Base-by-base conservation (phyloP, 2,113 vertebrate species). In the Carettochelys insculpta region DNA sequence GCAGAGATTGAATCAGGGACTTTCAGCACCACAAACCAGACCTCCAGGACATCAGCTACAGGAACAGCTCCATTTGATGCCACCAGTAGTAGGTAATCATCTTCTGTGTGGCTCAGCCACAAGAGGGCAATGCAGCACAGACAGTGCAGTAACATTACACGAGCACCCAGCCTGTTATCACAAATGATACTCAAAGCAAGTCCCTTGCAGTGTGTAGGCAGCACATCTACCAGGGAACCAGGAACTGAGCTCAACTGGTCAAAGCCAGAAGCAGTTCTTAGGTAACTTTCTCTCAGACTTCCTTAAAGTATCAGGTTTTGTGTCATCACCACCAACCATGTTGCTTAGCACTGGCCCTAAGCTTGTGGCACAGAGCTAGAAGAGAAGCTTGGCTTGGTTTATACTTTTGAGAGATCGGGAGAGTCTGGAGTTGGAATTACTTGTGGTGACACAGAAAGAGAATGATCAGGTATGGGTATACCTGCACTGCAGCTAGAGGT, bases 141-240 rank as follows among this genome's bases (percentile, higher is more conserved):
- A 47, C 8, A 13, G 7, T 12, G 27, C 3, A 41, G 25, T 77
- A 68, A 34, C 16, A 0, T 0, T 27, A 3, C 41, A 8, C 3
- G 0, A 0, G 22, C 4, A 0, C 8, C 25, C 2, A 47, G 47
- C n/a, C 41, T 1, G 0, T 10, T 41, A 1, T 1, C 3, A 75
- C 22, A 14, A 13, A 3, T 43, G 41, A 75, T 22, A 75, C 41
- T 25, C 41, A 45, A 43, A 45, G 41, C 24, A 75, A 27, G 24
- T 45, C 38, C 25, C 68, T 43, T 75, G 22, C 24, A 11, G 24
- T 12, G 22, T 75, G 41, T 13, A 27, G 25, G 34, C 27, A 3
- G 27, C 27, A 10, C 9, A 10, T 75, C 61, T 11, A 0, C n/a
- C 1, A 80, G 83, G 6, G 48, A 78, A 43, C 22, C 1, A 1